Evolutionary conservation across 2,113 vertebrate genomes (phyloP).

Genomic region (Cyprinodon brontotheroides): DNA sequence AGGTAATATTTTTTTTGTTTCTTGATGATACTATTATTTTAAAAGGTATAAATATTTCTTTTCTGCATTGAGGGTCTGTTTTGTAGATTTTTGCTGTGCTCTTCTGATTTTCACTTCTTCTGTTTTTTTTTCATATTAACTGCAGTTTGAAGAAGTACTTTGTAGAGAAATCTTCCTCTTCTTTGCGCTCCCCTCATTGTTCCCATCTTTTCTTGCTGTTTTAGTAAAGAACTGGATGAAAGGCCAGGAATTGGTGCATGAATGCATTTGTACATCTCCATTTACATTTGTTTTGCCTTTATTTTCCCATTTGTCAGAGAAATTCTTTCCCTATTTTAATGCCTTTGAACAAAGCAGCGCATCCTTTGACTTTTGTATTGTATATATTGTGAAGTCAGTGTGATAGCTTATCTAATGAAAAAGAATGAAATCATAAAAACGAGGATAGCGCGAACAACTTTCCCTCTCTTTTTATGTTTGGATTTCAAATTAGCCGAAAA

Average conservation of each 20-base stretch:
- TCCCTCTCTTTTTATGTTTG: too few relatives aligned
- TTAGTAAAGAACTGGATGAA: constrained; percentile 79
- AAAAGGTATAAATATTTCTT: constrained; percentile 16
- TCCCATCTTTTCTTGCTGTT: constrained; percentile 55
- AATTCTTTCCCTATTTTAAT: constrained; percentile 23
- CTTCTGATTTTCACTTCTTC: constrained; percentile 24
- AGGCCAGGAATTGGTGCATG: constrained; percentile 72
- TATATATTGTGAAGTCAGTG: too few relatives aligned
- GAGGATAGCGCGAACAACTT: too few relatives aligned
- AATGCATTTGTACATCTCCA: constrained; percentile 63
- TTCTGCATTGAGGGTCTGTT: constrained; percentile 13
- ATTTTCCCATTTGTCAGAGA: constrained; percentile 38
- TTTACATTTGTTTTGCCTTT: constrained; percentile 61
- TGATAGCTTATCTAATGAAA: too few relatives aligned
- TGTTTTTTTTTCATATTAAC: constrained; percentile 23
- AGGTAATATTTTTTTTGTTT: constrained; percentile 19
- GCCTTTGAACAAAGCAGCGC: constrained; percentile 25
- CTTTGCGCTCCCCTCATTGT: constrained; percentile 12
- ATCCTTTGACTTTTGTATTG: background rate
- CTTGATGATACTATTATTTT: constrained; percentile 15
- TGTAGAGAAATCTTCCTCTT: constrained; percentile 31
- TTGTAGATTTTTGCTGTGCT: constrained; percentile 8
- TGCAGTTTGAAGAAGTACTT: background rate
- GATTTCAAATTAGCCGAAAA: too few relatives aligned
- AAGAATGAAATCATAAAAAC: too few relatives aligned